phyloP scores from a whole-genome alignment of 2,888 invertebrate species.

The Halictus ligatus region DNA sequence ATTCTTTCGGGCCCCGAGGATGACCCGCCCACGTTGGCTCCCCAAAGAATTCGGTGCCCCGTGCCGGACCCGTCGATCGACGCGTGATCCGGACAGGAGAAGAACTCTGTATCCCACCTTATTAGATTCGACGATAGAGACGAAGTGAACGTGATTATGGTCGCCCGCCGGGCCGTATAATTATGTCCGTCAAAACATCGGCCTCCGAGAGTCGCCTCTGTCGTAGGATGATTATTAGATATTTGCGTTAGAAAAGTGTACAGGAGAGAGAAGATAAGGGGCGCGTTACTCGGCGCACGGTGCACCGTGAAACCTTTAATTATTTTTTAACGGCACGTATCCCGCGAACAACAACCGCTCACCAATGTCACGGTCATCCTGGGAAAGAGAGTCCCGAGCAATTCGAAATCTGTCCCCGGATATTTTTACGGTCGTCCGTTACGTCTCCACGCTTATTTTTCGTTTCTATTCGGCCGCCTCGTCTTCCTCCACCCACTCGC shows the following conservation, averaged over 20 bases:
- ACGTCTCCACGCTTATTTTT: slow-evolving; percentile 56
- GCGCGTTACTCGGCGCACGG: not conserved
- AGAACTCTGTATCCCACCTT: slow-evolving; percentile 34
- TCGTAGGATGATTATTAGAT: slow-evolving; percentile 30
- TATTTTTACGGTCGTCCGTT: slow-evolving; percentile 66
- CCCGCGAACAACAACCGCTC: slow-evolving; percentile 15
- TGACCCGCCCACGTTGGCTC: slow-evolving; percentile 63
- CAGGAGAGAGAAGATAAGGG: slow-evolving; percentile 20
- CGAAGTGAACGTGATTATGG: slow-evolving; percentile 77
- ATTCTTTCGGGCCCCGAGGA: slow-evolving; percentile 54
- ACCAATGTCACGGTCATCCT: slow-evolving; percentile 38
- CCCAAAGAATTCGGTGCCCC: slow-evolving; percentile 31
- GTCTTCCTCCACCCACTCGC: slow-evolving; percentile 64
- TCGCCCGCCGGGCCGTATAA: slow-evolving; percentile 69
- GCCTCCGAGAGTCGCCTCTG: slow-evolving; percentile 45
- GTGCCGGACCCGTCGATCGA: slow-evolving; percentile 22
- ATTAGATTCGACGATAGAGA: slow-evolving; percentile 75
- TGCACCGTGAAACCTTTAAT: slow-evolving; percentile 29
- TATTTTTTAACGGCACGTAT: slow-evolving; percentile 27
- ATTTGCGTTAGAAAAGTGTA: slow-evolving; percentile 32
- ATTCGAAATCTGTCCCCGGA: slow-evolving; percentile 67
- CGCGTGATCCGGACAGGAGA: not conserved
- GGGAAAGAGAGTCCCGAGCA: slow-evolving; percentile 17
- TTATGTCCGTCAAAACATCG: slow-evolving; percentile 76
- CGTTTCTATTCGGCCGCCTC: slow-evolving; percentile 64